Evolutionary conservation across 2,113 vertebrate species (phyloP), one percentile per base, ranked within the genome.

Genomic region (Gymnorhina tibicen): DNA sequence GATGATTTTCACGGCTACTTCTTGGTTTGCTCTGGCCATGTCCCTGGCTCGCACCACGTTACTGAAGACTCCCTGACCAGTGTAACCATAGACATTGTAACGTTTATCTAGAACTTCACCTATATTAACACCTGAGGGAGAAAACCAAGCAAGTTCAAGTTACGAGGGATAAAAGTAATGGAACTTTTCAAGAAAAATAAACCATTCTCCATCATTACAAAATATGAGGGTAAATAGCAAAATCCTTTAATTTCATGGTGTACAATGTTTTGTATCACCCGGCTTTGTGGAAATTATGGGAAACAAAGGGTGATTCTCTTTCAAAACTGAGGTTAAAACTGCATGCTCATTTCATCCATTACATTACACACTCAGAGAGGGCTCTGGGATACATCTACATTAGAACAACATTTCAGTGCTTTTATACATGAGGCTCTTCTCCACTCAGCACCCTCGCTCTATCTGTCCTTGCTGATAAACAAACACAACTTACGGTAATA

Each of bases 1-100:
- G 97, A 99, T 99, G 98, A 99, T 99, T 98, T 99, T 99, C 78
- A 99, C 99, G 3, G 99, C 99, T 91, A 99, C 99, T 97, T 99
- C 99, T 95, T 99, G 99, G 98, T 99, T 99, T 58, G 99, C 99
- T 84, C 99, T 98, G 44, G 99, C 99, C 76, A 99, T 99, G 96
- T 99, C 99, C 93, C 99, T 98, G 96, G 99, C 99, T 93, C 99
- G 97, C 69, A 99, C 99, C 12, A 99, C 99, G 6, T 99, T 99
- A 93, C 99, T 99, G 98, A 99, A 99, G 37, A 99, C 99, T 11
- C 99, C 99, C 93, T 99, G 99, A 18, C 99, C 99, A 16, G 99
- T 99, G 97, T 99, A 99, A 79, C 99, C 99, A 47, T 99, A 99
- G 52, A 99, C 99, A 42, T 99, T 99, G 50, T 99, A 99, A 35